Conservation (phyloP, 2,888 invertebrate genomes). For the Drosophila rellima region DNA sequence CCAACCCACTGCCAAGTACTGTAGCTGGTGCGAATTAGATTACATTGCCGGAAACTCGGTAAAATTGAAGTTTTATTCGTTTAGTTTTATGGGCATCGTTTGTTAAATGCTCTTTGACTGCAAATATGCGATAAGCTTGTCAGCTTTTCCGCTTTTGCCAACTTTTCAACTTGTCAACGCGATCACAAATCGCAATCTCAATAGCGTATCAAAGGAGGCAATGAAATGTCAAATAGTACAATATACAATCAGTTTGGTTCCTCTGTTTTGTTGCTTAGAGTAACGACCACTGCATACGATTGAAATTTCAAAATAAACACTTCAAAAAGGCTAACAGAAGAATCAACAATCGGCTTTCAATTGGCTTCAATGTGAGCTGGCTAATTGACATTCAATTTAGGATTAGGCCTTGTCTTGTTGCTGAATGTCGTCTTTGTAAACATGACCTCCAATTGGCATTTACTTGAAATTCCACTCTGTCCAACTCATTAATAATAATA, state of each 20-base stretch:
- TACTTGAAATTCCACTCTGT: neutral
- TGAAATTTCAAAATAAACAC: neutral
- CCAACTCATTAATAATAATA: neutral
- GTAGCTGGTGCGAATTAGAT: slow-evolving; percentile 70
- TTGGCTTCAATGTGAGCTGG: slow-evolving; percentile 2
- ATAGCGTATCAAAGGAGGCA: slow-evolving; percentile 1
- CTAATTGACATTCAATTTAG: slow-evolving; percentile 21
- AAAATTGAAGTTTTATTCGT: slow-evolving; percentile 32
- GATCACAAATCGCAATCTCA: slow-evolving; percentile 11
- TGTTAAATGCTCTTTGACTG: slow-evolving; percentile 53
- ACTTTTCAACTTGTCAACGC: slow-evolving; percentile 8
- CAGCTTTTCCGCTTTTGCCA: slow-evolving; percentile 21
- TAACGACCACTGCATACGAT: neutral
- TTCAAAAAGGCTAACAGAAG: neutral
- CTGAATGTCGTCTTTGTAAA: neutral
- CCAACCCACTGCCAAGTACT: slow-evolving; percentile 7
- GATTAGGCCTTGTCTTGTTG: slow-evolving; percentile 1
- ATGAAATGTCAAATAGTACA: neutral
- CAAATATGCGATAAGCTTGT: slow-evolving; percentile 65
- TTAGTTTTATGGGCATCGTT: slow-evolving; percentile 58
- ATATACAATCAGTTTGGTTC: neutral
- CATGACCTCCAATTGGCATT: slow-evolving; percentile 1
- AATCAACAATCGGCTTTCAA: slow-evolving; percentile 1
- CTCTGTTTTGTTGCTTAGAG: neutral
- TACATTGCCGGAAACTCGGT: slow-evolving; percentile 49